phyloP scores from a whole-genome alignment of 2,113 vertebrate genomes.

The Corythornis madagascariensis region DNA sequence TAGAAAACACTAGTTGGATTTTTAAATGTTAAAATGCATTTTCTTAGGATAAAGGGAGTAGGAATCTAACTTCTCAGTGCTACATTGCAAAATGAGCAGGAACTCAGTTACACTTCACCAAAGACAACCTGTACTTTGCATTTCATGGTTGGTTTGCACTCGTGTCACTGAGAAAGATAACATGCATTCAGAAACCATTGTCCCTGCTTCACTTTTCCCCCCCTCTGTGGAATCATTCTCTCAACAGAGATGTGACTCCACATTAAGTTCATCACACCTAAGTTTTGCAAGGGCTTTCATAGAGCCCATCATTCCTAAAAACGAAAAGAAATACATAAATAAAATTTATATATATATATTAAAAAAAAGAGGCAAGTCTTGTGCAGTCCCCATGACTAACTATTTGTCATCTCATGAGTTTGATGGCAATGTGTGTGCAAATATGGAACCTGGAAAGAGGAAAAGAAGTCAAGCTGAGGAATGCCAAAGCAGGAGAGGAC shows the following conservation, averaged over 20 bases:
- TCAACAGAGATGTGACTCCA: not conserved
- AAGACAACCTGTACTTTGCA: constrained; percentile 26
- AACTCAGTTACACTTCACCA: not conserved
- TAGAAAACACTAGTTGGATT: not conserved
- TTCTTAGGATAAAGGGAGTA: not conserved
- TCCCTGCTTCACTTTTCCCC: not conserved
- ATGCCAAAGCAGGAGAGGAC: not conserved
- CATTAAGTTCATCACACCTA: not conserved
- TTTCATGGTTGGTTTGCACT: constrained; percentile 25
- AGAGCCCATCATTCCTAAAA: not conserved
- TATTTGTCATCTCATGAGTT: not conserved
- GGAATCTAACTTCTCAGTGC: not conserved
- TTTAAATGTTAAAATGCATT: not conserved
- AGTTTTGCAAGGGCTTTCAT: not conserved
- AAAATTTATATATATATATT: too few species aligned
- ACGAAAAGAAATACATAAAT: not conserved
- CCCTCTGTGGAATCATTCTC: not conserved
- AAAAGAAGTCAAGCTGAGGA: constrained; percentile 47
- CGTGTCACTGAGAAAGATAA: constrained; percentile 5
- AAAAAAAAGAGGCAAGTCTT: not conserved
- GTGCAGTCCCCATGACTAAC: not conserved
- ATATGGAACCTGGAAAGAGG: not conserved
- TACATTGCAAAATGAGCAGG: not conserved
- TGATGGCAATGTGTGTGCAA: not conserved
- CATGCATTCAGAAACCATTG: constrained; percentile 15